These are phyloP conservation scores for Sardina pilchardus DNA, from an alignment of 2,113 vertebrate genomes.

Conservation along the genomic window DNA sequence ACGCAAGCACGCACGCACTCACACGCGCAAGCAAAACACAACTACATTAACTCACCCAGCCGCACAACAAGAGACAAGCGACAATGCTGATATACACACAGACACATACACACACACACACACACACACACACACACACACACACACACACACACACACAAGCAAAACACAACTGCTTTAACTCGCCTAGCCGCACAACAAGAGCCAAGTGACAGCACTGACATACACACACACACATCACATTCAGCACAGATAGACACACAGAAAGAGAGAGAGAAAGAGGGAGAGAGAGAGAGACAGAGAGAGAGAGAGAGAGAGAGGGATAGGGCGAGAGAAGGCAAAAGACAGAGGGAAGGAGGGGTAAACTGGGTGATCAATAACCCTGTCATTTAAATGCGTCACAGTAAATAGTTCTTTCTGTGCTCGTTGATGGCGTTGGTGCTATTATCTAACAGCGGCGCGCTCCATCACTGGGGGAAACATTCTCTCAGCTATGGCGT, in stretches of 20 bases:
- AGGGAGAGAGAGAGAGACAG: slow-evolving; percentile 10
- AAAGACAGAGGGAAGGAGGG: neutral
- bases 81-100: neutral
- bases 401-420: neutral
- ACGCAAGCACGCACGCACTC: neutral
- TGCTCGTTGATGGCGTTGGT: neutral
- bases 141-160: neutral
- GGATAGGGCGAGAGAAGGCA: neutral
- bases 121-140: too few species aligned
- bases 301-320: slow-evolving; percentile 23
- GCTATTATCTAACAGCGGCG: slow-evolving; percentile 10
- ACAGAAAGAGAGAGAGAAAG: too few species aligned
- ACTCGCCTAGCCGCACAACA: slow-evolving; percentile 37
- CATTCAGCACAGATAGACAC: too few species aligned
- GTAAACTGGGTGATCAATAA: neutral
- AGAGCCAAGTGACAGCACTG: slow-evolving; percentile 11
- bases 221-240: neutral
- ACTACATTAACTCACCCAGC: neutral
- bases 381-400: neutral
- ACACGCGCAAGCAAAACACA: neutral
- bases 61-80: neutral
- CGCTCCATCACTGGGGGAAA: neutral
- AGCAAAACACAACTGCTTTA: slow-evolving; percentile 17
- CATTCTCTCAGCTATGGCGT: neutral
- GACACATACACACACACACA: neutral